Conservation (phyloP, 1,140 invertebrate genomes). For the Trachymyrmex septentrionalis region DNA sequence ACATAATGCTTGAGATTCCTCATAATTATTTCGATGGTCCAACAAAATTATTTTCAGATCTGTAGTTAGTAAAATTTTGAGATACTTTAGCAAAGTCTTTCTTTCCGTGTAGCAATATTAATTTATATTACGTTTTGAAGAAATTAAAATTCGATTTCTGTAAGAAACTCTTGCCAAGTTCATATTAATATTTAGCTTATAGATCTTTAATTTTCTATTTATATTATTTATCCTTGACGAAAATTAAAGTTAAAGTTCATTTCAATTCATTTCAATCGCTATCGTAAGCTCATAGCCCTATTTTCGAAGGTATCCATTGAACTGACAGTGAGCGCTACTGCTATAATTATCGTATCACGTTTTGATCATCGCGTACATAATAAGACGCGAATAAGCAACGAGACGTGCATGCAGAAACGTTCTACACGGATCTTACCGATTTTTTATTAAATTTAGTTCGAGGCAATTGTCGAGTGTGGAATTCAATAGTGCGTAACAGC, state of each 20-base stretch:
- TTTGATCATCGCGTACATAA: constrained; percentile 2
- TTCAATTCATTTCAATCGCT: not conserved
- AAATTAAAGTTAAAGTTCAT: not conserved
- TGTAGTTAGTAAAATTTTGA: too few relatives aligned
- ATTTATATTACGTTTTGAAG: not conserved
- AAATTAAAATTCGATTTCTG: not conserved
- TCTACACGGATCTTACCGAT: constrained; percentile 24
- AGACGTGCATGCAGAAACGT: not conserved
- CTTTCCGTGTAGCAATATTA: not conserved
- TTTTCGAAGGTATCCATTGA: not conserved
- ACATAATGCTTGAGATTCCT: too few relatives aligned
- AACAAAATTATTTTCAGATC: too few relatives aligned
- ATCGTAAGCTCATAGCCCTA: not conserved
- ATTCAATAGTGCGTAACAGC: constrained; percentile 52
- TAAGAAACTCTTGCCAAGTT: not conserved
- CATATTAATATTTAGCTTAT: not conserved
- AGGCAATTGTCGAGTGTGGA: constrained; percentile 45
- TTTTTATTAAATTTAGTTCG: constrained; percentile 60
- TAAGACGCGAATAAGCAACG: not conserved
- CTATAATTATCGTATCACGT: constrained; percentile 33
- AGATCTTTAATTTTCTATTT: not conserved
- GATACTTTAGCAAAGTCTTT: too few relatives aligned
- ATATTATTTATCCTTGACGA: not conserved
- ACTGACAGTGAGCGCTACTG: too few relatives aligned
- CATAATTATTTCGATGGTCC: too few relatives aligned